A percentile compares a stretch with the other conserved stretches of the same genome.
These are phyloP conservation scores for Bambusicola thoracicus DNA, from an alignment of 2,113 vertebrate species.

Conservation along the genomic window DNA sequence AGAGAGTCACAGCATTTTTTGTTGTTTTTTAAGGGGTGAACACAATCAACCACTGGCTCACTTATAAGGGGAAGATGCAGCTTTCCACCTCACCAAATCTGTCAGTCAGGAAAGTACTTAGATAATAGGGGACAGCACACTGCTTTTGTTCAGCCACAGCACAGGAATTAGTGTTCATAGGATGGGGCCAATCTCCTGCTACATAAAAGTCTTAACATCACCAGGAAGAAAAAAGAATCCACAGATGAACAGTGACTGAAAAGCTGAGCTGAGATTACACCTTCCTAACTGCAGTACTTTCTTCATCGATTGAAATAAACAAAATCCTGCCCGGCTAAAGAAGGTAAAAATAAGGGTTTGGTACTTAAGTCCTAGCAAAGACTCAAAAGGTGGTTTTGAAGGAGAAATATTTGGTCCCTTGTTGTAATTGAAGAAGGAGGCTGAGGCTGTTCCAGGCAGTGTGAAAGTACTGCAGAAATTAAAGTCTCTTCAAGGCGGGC, in stretches of 20 bases:
- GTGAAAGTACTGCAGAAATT: constrained; percentile 18
- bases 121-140: not conserved
- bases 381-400: not conserved
- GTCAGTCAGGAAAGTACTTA: not conserved
- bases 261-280: not conserved
- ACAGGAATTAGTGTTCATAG: not conserved
- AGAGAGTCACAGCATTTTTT: not conserved
- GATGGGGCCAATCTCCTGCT: not conserved
- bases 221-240: not conserved
- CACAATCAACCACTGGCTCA: not conserved
- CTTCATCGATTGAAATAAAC: not conserved
- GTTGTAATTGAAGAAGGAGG: not conserved
- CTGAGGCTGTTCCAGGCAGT: not conserved
- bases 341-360: not conserved
- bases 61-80: not conserved
- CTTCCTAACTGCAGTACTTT: not conserved
- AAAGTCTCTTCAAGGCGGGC: not conserved
- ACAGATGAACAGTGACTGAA: not conserved
- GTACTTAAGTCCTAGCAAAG: not conserved
- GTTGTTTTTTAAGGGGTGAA: not conserved
- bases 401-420: not conserved
- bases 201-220: not conserved
- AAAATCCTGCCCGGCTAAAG: not conserved
- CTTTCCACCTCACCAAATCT: not conserved
- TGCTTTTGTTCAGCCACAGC: not conserved